A percentile compares a stretch with the other conserved stretches of the same genome.
phyloP scores from a whole-genome alignment of 2,797 vertebrate species.

The Sebastes minor region DNA sequence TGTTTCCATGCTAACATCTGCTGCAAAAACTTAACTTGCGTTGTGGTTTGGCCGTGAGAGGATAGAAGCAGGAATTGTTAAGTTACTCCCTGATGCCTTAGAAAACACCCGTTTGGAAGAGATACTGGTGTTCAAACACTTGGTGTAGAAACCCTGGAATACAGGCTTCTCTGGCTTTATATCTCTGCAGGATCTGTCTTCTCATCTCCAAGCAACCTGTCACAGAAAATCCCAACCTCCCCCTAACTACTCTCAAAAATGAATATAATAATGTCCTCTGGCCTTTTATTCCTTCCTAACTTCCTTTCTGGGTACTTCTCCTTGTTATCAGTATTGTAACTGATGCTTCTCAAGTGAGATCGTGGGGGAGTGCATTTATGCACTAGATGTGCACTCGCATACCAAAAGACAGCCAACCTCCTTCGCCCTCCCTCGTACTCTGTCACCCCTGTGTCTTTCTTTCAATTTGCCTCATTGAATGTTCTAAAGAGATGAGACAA shows the following conservation, averaged over 20 bases:
- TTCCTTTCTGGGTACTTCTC: background rate
- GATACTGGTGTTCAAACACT: background rate
- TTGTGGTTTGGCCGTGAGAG: background rate
- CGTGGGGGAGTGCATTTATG: background rate
- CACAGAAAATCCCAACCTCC: background rate
- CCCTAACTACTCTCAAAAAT: background rate
- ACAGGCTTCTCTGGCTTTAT: background rate
- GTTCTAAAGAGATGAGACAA: background rate
- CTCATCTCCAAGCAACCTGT: background rate
- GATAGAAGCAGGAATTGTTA: background rate
- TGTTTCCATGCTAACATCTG: background rate
- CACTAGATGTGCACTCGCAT: background rate
- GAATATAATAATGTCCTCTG: background rate
- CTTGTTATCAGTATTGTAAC: background rate
- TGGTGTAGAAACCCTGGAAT: background rate
- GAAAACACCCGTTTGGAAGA: background rate
- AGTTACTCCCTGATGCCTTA: background rate
- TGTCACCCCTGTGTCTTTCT: background rate
- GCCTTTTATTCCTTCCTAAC: background rate
- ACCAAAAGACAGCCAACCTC: background rate
- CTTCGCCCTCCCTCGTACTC: background rate
- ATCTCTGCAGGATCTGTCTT: background rate
- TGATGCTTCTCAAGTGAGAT: background rate
- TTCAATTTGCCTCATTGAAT: background rate
- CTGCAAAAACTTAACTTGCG: accelerated